Base-by-base conservation (phyloP, 1,140 invertebrate genomes). In the Pseudomyrmex cubaensis region DNA sequence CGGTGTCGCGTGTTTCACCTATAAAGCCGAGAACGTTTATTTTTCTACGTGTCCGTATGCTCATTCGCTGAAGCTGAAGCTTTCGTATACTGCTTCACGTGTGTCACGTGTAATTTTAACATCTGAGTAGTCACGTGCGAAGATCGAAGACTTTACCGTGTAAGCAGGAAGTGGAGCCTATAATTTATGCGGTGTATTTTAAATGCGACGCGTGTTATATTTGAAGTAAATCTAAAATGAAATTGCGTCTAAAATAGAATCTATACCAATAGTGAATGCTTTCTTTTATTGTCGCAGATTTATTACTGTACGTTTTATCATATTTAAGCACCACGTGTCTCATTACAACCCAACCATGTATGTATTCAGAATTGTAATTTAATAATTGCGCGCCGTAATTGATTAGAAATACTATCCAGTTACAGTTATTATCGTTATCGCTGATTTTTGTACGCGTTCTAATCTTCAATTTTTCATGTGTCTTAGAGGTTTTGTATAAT, bases 401-500 rank as follows among this genome's bases (percentile, higher is more conserved):
- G 64, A 54, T 54, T 59, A 50, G 25, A 77, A 77, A 77, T 80
- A 69, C 59, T 69, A 48, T 72, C 15, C 46, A 12, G 54, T 57
- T 59, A 15, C 76, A n/a, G 44, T 10, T 15, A 12, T 70, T 70
- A 80, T 80, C 44, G 66, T 61, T 61, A 17, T 17, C n/a, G 54
- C 61, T 72, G n/a, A 50, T 82, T 80, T 72, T 85, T 62, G 25
- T 63, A 20, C 63, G 48, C 59, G 66, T 35, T 35, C 61, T 75
- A 78, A 85, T 83, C 61, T 89, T 80, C 67, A 74, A 56, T 82
- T 80, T 82, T 80, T 57, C 64, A 13, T 46, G n/a, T 48, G 48
- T 77, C 12, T 54, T 35, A 35, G 64, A 35, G 44, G 74, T 17
- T 35, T 57, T 35, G 44, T 80, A 56, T 72, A 80, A 80, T 62